Base-by-base conservation (phyloP, 2,888 invertebrate genomes). In the Melieria crassipennis region DNA sequence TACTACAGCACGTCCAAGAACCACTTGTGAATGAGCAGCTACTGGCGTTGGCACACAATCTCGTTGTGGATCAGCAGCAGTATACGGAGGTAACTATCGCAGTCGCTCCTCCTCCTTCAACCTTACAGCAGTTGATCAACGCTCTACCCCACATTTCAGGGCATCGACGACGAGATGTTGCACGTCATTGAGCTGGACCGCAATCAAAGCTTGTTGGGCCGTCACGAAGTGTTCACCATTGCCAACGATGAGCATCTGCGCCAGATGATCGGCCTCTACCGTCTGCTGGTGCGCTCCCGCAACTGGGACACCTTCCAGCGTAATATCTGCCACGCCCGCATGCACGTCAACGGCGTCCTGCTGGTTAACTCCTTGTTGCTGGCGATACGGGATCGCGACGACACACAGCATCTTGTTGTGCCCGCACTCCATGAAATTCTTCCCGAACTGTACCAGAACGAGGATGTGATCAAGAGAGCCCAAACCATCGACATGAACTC, bases 371-470 rank as follows among this genome's bases (percentile, higher is more conserved):
- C 79, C 0, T 52, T 83, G 43, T 69, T 78, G 4, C 52, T 80
- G 63, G 82, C 83, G 4, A 72, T 83, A 6, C 78, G 78, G 0
- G 80, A 82, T 60, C 83, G 83, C 5, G 70, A 73, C 5, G 83
- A 84, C 56, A 81, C 82, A 3, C 78, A 78, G 6, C 42, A 11
- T 4, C 62, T 83, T 42, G 77, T 84, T 52, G 70, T 83, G 46
- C 84, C 83, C 4, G 82, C 80, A 45, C 69, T 83, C 42, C 73
- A 80, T 65, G 82, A 83, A 72, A 75, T 83, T 13, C 72, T 84
- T 47, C 83, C 83, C 0, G 78, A 79, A 43, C 57, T 80, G 7
- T 82, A 78, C 45, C 67, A 79, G 4, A 75, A 81, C 16, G 75
- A 78, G 61, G 60, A 77, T 55, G 65, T 78, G 1, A 72, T 82